Percentiles rank a stretch among this genome's conserved stretches.
Conservation (phyloP, 2,888 invertebrate species). For the Xestoiulus laeticollis region DNA sequence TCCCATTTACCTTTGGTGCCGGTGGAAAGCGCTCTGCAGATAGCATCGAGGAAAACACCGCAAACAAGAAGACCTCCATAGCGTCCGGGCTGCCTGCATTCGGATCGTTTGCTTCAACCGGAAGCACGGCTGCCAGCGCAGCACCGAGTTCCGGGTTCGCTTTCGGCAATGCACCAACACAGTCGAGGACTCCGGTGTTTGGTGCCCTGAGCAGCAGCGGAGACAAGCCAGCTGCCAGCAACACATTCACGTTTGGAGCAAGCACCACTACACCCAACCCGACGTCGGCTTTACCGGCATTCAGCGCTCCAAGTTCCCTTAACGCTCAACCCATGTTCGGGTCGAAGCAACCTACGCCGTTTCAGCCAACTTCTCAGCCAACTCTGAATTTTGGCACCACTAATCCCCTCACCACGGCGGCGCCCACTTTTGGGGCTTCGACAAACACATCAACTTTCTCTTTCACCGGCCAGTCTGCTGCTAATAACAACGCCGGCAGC, state of each 20-base stretch:
- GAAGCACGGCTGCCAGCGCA: background rate
- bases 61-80: background rate
- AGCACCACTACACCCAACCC: background rate
- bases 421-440: background rate
- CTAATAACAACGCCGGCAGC: background rate
- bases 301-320: background rate
- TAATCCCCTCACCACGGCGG: background rate
- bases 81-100: background rate
- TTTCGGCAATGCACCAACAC: constrained; percentile 9
- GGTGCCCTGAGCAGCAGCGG: constrained; percentile 47
- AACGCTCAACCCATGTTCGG: constrained; percentile 34
- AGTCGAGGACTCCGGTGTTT: constrained; percentile 45
- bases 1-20: background rate
- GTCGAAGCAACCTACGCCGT: background rate
- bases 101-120: background rate
- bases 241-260: constrained; percentile 49
- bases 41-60: background rate
- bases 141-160: constrained; percentile 16
- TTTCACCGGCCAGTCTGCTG: background rate
- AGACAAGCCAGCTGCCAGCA: constrained; percentile 45
- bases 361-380: background rate
- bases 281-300: background rate
- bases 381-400: constrained; percentile 2
- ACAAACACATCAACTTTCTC: constrained; percentile 4
- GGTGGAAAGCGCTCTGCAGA: background rate